phyloP scores from a whole-genome alignment of 2,113 vertebrate species.

The Pipra filicauda region DNA sequence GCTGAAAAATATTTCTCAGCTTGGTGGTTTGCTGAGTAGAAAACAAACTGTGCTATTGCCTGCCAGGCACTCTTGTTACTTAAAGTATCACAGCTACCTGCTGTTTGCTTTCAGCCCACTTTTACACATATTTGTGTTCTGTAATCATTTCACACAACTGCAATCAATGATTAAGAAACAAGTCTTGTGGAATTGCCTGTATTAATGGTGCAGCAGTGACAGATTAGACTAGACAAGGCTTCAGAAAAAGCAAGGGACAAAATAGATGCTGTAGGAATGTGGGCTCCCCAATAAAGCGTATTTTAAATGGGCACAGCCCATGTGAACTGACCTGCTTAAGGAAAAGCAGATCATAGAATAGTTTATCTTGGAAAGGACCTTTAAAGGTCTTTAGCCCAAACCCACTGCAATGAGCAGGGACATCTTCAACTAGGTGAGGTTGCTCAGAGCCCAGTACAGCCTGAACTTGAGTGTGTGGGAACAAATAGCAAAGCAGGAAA shows the following conservation, averaged over 20 bases:
- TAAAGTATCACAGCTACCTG: background rate
- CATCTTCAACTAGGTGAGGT: background rate
- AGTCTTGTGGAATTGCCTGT: background rate
- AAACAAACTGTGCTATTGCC: background rate
- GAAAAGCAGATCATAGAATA: background rate
- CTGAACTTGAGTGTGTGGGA: background rate
- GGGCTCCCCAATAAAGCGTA: background rate
- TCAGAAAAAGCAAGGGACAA: background rate
- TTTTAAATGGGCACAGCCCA: background rate
- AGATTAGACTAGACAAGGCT: background rate
- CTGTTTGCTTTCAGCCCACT: background rate
- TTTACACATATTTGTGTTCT: background rate
- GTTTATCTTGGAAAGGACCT: background rate
- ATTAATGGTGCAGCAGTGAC: background rate
- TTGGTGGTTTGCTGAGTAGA: background rate
- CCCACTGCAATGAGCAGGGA: background rate
- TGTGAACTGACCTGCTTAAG: background rate
- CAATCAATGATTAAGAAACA: background rate
- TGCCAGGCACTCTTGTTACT: background rate
- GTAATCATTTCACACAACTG: background rate
- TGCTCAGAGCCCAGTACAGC: background rate
- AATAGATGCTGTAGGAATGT: background rate
- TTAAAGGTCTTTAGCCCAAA: background rate
- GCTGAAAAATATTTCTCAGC: background rate
- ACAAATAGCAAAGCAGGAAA: background rate